These are phyloP conservation scores for Atta colombica DNA, from an alignment of 1,140 invertebrate species.

Conservation along the genomic window DNA sequence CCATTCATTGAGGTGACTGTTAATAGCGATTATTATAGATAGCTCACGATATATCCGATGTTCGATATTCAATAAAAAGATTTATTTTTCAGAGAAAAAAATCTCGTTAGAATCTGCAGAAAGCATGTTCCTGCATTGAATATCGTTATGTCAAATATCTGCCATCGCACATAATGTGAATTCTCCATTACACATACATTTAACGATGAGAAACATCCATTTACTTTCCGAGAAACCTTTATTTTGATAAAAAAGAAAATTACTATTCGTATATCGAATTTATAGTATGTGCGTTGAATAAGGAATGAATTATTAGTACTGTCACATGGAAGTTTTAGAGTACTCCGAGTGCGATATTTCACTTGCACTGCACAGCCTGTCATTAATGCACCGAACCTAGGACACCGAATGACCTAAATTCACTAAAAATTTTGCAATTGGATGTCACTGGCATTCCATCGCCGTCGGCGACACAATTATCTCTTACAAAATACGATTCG, in stretches of 20 bases:
- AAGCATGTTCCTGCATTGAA: conserved; percentile 1
- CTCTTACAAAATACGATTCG: conserved; percentile 46
- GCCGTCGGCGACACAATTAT: conserved; percentile 46
- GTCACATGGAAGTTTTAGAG: conserved; percentile 18
- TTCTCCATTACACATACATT: not conserved
- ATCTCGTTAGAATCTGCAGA: not conserved
- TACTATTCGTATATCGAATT: conserved; percentile 7
- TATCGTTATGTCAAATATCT: conserved; percentile 25
- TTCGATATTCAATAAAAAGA: not conserved
- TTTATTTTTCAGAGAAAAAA: not conserved
- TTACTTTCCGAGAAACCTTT: not conserved
- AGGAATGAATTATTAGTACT: conserved; percentile 16
- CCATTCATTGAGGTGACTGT: not conserved
- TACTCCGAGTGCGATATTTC: conserved; percentile 21
- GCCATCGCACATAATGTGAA: not conserved
- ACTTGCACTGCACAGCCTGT: conserved; percentile 22
- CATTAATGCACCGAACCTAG: conserved; percentile 53
- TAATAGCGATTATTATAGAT: not conserved
- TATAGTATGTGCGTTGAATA: not conserved
- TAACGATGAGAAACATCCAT: not conserved
- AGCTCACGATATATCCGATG: not conserved
- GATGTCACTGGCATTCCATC: conserved; percentile 52
- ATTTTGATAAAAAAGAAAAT: conserved; percentile 15
- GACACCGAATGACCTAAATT: conserved; percentile 47
- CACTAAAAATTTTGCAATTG: conserved; percentile 51